Percentiles rank a stretch among this genome's conserved stretches.
These are phyloP conservation scores for Lymantria dispar DNA, from an alignment of 2,888 invertebrate genomes.

Conservation along the genomic window DNA sequence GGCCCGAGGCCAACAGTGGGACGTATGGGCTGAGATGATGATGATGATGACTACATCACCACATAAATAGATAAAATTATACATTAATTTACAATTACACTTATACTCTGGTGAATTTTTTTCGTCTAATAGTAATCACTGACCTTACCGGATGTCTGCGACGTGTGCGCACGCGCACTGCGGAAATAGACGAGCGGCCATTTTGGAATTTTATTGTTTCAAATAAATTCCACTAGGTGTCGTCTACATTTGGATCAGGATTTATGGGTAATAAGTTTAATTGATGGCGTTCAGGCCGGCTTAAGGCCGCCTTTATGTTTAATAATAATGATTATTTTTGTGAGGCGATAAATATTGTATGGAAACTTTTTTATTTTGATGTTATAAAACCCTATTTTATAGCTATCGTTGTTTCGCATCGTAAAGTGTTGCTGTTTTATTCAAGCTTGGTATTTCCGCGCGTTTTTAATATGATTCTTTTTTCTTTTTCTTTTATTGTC, in stretches of 20 bases:
- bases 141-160: constrained; percentile 37
- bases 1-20: too few species aligned
- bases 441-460: neutral
- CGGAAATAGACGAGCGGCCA: constrained; percentile 29
- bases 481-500: too few species aligned
- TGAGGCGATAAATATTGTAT: constrained; percentile 5
- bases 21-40: too few species aligned
- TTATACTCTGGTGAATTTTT: neutral
- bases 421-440: neutral
- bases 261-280: constrained; percentile 11
- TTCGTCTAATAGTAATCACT: constrained; percentile 31
- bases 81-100: neutral
- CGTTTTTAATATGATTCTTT: too few species aligned
- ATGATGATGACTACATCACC: too few species aligned
- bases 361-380: constrained; percentile 1
- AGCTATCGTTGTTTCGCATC: neutral
- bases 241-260: constrained; percentile 4
- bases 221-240: constrained; percentile 18
- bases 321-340: constrained; percentile 7
- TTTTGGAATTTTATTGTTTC: constrained; percentile 28
- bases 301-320: constrained; percentile 8
- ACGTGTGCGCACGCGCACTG: constrained; percentile 26
- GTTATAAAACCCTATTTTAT: neutral
- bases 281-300: constrained; percentile 7
- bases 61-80: too few species aligned